Conservation (phyloP, 2,797 vertebrate species). For the Melopsittacus undulatus region DNA sequence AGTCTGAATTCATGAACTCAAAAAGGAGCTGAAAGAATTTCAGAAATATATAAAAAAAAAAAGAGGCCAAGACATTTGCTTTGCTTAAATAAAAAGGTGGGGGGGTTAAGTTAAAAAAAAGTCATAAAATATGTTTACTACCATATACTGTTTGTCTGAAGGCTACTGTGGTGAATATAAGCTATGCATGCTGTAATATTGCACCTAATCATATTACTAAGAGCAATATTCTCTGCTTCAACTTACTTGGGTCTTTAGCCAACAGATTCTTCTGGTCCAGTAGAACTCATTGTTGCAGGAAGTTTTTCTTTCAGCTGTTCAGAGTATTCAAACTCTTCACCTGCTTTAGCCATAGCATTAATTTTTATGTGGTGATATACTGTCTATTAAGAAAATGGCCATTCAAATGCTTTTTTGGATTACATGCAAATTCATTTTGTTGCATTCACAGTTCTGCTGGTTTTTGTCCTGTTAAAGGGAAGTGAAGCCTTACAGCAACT, state of each 20-base stretch:
- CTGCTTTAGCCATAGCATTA: neutral
- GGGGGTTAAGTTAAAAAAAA: neutral
- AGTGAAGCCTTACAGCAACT: neutral
- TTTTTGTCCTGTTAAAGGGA: neutral
- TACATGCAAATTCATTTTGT: neutral
- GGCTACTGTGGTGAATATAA: neutral
- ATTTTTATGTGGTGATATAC: neutral
- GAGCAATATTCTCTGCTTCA: neutral
- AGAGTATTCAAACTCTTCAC: neutral
- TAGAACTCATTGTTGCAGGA: neutral
- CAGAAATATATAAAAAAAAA: neutral
- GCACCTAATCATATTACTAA: neutral
- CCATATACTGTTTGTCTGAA: neutral
- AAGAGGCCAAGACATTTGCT: neutral
- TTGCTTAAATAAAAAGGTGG: neutral
- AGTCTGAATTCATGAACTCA: neutral
- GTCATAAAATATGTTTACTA: neutral
- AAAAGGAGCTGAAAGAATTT: neutral
- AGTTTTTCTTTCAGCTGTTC: neutral
- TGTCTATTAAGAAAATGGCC: neutral
- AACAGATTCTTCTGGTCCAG: neutral
- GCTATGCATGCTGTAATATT: neutral
- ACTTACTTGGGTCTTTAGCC: neutral
- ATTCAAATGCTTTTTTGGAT: neutral
- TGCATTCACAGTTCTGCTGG: neutral